Evolutionary conservation across 2,797 vertebrate species (phyloP).

Genomic region (Propithecus deckenii): DNA sequence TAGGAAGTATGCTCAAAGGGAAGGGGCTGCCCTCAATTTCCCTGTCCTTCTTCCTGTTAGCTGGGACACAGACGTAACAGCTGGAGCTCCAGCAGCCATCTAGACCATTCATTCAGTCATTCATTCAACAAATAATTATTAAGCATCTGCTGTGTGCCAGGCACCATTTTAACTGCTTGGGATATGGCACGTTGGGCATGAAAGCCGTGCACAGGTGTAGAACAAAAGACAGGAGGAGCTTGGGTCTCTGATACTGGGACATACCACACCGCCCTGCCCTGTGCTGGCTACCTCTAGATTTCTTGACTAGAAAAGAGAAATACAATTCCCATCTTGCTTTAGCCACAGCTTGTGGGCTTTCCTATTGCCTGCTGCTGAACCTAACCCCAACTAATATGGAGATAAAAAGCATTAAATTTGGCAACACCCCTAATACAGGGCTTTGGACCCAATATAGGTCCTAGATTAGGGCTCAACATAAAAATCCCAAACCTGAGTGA

Average conservation of each 20-base stretch:
- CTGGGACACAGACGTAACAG: background rate
- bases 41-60: too few species aligned
- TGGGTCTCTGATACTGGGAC: background rate
- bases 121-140: background rate
- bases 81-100: background rate
- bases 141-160: background rate
- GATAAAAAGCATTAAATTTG: background rate
- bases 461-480: background rate
- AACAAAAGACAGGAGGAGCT: background rate
- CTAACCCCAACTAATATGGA: background rate
- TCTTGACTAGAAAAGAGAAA: background rate
- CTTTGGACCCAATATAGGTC: background rate
- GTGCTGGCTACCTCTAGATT: background rate
- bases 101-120: background rate
- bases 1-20: background rate
- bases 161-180: background rate
- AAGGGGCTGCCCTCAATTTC: background rate
- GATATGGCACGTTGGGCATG: background rate
- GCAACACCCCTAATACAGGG: background rate
- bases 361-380: background rate
- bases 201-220: background rate
- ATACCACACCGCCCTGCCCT: fast-evolving
- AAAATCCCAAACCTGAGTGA: background rate
- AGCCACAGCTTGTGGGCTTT: background rate
- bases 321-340: background rate